A percentile compares a stretch with the other conserved stretches of the same genome.
Evolutionary conservation across 2,113 vertebrate genomes (phyloP).

Genomic region (Microcebus jonahi): DNA sequence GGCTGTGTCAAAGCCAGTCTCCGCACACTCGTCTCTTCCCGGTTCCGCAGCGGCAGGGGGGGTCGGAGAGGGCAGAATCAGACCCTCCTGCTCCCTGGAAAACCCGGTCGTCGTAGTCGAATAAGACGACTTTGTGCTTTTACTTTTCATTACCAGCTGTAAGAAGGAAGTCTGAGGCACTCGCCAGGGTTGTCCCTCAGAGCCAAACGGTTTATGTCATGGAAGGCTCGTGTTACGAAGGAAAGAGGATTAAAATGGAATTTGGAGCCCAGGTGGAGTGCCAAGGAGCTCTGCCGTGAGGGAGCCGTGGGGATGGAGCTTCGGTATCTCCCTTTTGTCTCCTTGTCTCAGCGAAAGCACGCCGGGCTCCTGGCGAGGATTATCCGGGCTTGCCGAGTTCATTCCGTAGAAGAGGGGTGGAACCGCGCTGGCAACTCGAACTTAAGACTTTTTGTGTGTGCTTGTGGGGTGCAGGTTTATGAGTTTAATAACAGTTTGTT

Average conservation of each 20-base stretch:
- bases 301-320: not conserved
- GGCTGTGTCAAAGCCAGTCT: conserved; percentile 70
- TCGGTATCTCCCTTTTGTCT: not conserved
- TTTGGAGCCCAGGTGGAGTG: not conserved
- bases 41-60: conserved; percentile 43
- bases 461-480: conserved; percentile 46
- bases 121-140: not conserved
- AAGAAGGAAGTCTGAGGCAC: not conserved
- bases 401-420: conserved; percentile 39
- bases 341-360: not conserved
- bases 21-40: conserved; percentile 63
- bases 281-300: not conserved
- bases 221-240: conserved; percentile 31
- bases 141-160: not conserved
- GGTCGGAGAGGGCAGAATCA: not conserved
- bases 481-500: conserved; percentile 65
- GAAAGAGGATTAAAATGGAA: not conserved
- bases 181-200: not conserved
- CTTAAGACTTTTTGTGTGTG: conserved; percentile 19
- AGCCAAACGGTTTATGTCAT: not conserved
- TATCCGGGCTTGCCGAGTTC: not conserved
- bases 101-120: not conserved
- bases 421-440: conserved; percentile 48
- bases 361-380: not conserved
- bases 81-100: conserved; percentile 24